These are phyloP conservation scores for Thymelicus acteon DNA, from an alignment of 2,888 invertebrate genomes.

Conservation along the genomic window DNA sequence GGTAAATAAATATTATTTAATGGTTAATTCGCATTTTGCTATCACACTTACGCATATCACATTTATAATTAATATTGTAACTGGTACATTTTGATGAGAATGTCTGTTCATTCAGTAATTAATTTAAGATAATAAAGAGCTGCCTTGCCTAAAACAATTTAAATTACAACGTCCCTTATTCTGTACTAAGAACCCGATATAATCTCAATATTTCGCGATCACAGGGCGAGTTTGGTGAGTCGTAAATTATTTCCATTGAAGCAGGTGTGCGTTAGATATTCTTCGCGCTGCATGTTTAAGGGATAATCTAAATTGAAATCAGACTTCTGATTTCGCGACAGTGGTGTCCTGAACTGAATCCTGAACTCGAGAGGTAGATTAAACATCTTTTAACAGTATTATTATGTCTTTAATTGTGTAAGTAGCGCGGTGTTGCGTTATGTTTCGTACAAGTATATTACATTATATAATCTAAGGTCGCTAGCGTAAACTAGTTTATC, in stretches of 20 bases:
- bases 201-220: slow-evolving; percentile 42
- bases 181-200: slow-evolving; percentile 29
- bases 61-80: too few species aligned
- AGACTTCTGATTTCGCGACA: slow-evolving; percentile 81
- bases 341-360: slow-evolving; percentile 58
- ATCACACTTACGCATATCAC: too few species aligned
- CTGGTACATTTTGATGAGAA: too few species aligned
- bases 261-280: slow-evolving; percentile 83
- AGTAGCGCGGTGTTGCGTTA: background rate
- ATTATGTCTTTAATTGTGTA: background rate
- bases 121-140: background rate
- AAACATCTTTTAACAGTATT: background rate
- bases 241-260: slow-evolving; percentile 78
- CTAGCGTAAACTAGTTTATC: too few species aligned
- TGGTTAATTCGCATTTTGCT: too few species aligned
- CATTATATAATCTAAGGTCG: too few species aligned
- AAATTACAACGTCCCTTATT: slow-evolving; percentile 29
- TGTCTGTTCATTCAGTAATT: background rate
- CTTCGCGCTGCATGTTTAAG: slow-evolving; percentile 78
- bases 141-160: background rate
- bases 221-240: slow-evolving; percentile 58
- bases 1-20: too few species aligned
- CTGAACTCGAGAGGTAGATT: slow-evolving; percentile 44
- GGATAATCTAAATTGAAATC: slow-evolving; percentile 83
- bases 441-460: too few species aligned